These are phyloP conservation scores for Eleutherodactylus coqui DNA, from an alignment of 2,797 vertebrate genomes.

Conservation along the genomic window DNA sequence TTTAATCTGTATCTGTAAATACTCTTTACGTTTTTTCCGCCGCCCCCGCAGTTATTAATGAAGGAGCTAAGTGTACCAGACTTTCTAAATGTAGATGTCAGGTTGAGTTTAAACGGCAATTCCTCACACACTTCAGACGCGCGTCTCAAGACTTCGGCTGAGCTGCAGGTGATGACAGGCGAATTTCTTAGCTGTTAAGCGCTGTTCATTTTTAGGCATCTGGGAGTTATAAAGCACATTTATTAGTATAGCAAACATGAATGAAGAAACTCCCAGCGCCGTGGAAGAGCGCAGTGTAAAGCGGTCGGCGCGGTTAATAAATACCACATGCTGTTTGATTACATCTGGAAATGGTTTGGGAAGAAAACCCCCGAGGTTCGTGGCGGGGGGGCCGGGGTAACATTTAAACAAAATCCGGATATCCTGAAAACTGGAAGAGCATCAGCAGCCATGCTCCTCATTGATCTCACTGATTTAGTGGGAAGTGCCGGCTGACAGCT, in stretches of 20 bases:
- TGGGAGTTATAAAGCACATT: conserved; percentile 60
- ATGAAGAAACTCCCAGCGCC: conserved; percentile 35
- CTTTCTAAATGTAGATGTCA: conserved; percentile 11
- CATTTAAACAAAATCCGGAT: conserved; percentile 67
- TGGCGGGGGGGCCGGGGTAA: conserved; percentile 67
- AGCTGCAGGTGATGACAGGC: conserved; percentile 57
- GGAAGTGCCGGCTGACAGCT: conserved; percentile 33
- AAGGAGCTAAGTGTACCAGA: not conserved
- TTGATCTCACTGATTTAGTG: conserved; percentile 59
- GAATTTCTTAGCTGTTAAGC: conserved; percentile 52
- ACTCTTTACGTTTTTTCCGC: not conserved
- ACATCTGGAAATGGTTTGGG: conserved; percentile 73
- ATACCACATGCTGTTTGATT: conserved; percentile 68
- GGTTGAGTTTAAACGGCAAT: conserved; percentile 28
- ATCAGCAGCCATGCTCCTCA: conserved; percentile 41
- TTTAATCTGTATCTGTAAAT: not conserved
- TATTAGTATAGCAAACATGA: conserved; percentile 52
- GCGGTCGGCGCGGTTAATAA: conserved; percentile 64
- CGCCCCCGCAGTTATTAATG: not conserved
- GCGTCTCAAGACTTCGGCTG: not conserved
- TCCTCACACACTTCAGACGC: not conserved
- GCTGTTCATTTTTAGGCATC: conserved; percentile 57
- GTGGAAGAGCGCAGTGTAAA: conserved; percentile 56
- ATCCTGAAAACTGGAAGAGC: conserved; percentile 65
- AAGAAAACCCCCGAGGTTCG: conserved; percentile 67